These are phyloP conservation scores for Pungitius pungitius DNA, from an alignment of 2,113 vertebrate species.

Conservation along the genomic window DNA sequence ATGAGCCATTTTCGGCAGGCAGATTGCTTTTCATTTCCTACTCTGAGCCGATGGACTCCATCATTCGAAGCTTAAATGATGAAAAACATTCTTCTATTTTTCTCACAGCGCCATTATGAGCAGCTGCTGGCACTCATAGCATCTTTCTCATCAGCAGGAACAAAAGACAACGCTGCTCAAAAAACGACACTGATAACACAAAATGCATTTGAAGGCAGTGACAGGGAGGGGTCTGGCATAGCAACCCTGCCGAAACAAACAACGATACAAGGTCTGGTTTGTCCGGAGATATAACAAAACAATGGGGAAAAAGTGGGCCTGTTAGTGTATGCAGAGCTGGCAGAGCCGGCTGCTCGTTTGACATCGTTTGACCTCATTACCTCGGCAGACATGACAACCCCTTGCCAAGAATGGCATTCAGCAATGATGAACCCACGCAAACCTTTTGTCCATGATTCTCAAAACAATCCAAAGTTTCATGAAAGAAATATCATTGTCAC, in stretches of 20 bases:
- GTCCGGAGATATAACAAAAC: slow-evolving; percentile 27
- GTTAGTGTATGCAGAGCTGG: slow-evolving; percentile 51
- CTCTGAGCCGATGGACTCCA: background rate
- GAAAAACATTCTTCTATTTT: background rate
- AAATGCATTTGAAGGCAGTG: slow-evolving; percentile 27
- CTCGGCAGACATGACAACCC: slow-evolving; percentile 21
- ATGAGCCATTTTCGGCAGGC: slow-evolving; percentile 11
- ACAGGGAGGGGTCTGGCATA: slow-evolving; percentile 4
- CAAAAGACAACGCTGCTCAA: background rate
- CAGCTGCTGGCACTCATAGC: slow-evolving; percentile 2
- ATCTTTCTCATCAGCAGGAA: slow-evolving; percentile 6
- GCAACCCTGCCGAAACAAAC: slow-evolving; percentile 9
- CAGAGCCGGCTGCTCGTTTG: slow-evolving; percentile 49
- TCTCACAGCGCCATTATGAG: slow-evolving; percentile 2
- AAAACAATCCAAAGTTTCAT: background rate
- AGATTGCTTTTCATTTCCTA: slow-evolving; percentile 4
- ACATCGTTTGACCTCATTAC: slow-evolving; percentile 72
- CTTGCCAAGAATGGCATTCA: slow-evolving; percentile 54
- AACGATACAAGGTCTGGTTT: slow-evolving; percentile 8
- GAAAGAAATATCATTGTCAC: slow-evolving; percentile 1
- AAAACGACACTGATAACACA: background rate
- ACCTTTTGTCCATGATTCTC: slow-evolving; percentile 9
- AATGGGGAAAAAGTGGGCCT: slow-evolving; percentile 58
- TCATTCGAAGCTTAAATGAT: slow-evolving; percentile 19
- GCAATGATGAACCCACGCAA: slow-evolving; percentile 45